Evolutionary conservation across 2,113 vertebrate genomes (phyloP).

Genomic region (Myanophis thanlyinensis): DNA sequence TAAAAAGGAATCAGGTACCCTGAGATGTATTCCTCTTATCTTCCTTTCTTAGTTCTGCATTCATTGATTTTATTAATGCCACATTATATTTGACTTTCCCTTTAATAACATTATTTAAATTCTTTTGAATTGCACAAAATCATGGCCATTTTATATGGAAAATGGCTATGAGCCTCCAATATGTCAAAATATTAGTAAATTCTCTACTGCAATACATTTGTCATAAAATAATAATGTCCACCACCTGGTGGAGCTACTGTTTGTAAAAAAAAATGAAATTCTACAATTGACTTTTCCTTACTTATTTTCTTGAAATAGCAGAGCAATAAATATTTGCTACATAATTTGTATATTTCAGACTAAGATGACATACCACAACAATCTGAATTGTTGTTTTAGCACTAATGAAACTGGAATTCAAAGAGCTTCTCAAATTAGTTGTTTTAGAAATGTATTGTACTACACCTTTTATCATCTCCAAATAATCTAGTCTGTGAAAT

Average conservation of each 20-base stretch:
- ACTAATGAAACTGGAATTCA: background rate
- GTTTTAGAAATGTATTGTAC: background rate
- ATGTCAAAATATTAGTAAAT: background rate
- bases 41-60: background rate
- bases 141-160: conserved; percentile 19
- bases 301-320: background rate
- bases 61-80: background rate
- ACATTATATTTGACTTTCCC: background rate
- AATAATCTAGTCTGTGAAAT: background rate
- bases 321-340: background rate
- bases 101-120: background rate
- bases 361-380: background rate
- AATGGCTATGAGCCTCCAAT: background rate
- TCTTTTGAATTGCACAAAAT: background rate
- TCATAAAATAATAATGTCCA: background rate
- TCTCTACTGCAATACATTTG: background rate
- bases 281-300: conserved; percentile 20
- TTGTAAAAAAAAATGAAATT: conserved; percentile 16
- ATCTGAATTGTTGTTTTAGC: background rate
- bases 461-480: background rate
- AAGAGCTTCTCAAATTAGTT: background rate
- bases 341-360: background rate
- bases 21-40: background rate
- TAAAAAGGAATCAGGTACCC: background rate
- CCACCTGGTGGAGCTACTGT: conserved; percentile 61